Conservation (phyloP, 2,797 vertebrate species). For the Chrysolophus pictus region DNA sequence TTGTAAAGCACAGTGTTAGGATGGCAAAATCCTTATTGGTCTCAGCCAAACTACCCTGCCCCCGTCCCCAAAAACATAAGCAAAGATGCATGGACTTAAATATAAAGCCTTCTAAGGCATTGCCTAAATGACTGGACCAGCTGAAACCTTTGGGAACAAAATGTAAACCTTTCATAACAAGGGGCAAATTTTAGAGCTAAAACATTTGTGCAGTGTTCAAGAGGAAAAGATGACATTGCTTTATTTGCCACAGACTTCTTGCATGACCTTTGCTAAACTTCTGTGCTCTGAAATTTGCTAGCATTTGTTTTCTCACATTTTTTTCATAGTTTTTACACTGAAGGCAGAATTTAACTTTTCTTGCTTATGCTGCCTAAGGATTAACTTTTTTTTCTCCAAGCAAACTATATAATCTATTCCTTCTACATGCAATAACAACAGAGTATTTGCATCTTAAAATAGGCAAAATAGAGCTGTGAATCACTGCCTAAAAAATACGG, state of each 20-base stretch:
- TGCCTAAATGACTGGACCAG: too few relatives aligned
- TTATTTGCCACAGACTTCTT: neutral
- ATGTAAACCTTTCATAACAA: neutral
- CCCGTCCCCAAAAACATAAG: accelerated
- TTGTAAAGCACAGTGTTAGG: neutral
- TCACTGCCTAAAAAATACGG: neutral
- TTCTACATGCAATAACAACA: neutral
- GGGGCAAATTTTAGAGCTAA: neutral
- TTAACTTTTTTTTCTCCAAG: neutral
- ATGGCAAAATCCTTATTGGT: neutral
- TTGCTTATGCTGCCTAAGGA: neutral
- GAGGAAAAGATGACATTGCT: too few relatives aligned
- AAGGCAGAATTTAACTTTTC: neutral
- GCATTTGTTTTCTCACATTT: neutral
- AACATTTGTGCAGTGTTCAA: neutral
- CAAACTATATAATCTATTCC: neutral
- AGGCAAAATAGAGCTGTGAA: neutral
- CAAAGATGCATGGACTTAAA: neutral
- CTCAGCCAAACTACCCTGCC: neutral
- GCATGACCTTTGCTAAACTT: neutral
- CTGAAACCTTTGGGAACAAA: neutral
- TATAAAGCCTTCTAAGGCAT: neutral
- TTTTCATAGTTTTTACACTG: neutral
- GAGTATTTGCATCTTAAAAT: neutral
- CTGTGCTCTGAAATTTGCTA: neutral